These are phyloP conservation scores for Vanessa cardui DNA, from an alignment of 2,888 invertebrate species.

Conservation along the genomic window DNA sequence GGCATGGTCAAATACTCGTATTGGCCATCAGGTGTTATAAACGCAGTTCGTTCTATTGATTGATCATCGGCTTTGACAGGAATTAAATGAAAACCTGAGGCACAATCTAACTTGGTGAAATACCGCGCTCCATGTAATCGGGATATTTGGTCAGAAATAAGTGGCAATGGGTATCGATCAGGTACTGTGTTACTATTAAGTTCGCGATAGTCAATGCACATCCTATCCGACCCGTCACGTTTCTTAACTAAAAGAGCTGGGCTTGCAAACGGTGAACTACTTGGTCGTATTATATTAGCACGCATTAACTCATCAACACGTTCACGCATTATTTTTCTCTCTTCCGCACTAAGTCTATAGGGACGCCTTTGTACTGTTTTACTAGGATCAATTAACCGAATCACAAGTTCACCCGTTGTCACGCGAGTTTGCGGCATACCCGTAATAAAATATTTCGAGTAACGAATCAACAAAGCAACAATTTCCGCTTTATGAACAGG, in stretches of 20 bases:
- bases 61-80: not conserved
- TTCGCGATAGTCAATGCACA: constrained; percentile 39
- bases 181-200: constrained; percentile 33
- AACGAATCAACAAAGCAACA: no score
- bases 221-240: constrained; percentile 17
- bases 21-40: constrained; percentile 2
- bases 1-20: constrained; percentile 20
- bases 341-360: no score
- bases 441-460: no score
- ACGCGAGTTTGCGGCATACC: no score
- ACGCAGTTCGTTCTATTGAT: no score
- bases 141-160: constrained; percentile 26
- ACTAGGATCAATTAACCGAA: no score
- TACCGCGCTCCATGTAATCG: not conserved
- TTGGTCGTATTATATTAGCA: constrained; percentile 18
- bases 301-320: no score
- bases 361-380: no score
- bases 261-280: constrained; percentile 31
- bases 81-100: constrained; percentile 8
- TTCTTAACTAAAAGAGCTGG: constrained; percentile 35
- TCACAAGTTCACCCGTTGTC: no score
- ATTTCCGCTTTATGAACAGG: no score
- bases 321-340: no score
- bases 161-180: constrained; percentile 33
- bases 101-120: not conserved